Evolutionary conservation across 2,797 vertebrate species (phyloP).

Genomic region (Spondyliosoma cantharus): DNA sequence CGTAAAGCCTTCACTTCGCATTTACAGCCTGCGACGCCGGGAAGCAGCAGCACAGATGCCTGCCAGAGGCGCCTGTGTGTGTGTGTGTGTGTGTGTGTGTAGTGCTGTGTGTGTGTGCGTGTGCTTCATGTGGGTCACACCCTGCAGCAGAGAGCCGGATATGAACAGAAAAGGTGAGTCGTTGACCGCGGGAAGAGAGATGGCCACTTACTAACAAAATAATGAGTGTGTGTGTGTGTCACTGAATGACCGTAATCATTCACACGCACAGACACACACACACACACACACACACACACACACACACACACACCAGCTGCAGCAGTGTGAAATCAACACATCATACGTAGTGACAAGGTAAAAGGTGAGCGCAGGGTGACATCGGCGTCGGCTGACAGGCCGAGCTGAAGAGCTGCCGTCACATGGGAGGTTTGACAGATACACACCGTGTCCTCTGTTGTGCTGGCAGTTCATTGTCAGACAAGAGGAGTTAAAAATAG

Average conservation of each 20-base stretch:
- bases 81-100: constrained; percentile 9
- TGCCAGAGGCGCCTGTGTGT: constrained; percentile 34
- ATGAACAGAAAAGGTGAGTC: constrained; percentile 47
- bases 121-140: constrained; percentile 37
- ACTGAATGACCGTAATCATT: neutral
- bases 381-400: constrained; percentile 36
- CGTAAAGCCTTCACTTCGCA: constrained; percentile 64
- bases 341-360: constrained; percentile 58
- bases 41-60: constrained; percentile 52
- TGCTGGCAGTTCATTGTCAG: constrained; percentile 54
- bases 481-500: constrained; percentile 4
- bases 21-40: constrained; percentile 50
- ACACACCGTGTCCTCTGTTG: constrained; percentile 49
- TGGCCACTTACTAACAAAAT: constrained; percentile 28
- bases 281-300: constrained; percentile 17
- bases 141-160: constrained; percentile 4
- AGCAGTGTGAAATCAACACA: constrained; percentile 47
- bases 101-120: constrained; percentile 8
- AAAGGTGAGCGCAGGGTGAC: constrained; percentile 58
- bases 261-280: neutral
- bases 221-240: constrained; percentile 25
- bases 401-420: constrained; percentile 33
- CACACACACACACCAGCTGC: constrained; percentile 14
- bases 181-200: constrained; percentile 22
- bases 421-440: constrained; percentile 33